phyloP scores from a whole-genome alignment of 1,140 invertebrate genomes.

The Pseudomyrmex gracilis region DNA sequence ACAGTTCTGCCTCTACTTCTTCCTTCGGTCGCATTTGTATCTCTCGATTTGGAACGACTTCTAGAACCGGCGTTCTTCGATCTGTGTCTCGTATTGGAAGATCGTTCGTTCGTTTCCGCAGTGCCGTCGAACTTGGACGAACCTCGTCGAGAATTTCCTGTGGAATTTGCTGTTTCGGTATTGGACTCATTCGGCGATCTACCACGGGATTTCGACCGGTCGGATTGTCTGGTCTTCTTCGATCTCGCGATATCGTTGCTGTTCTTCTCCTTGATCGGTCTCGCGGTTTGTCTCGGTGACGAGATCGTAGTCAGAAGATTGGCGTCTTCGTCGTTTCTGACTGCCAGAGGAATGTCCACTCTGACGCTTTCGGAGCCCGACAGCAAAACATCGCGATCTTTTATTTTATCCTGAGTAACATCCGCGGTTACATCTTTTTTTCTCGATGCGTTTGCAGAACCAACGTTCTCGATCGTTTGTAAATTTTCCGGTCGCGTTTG shows the following conservation, averaged over 20 bases:
- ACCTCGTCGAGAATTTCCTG: conserved; percentile 67
- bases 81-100: conserved; percentile 22
- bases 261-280: conserved; percentile 27
- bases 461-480: not conserved
- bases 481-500: not conserved
- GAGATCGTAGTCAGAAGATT: conserved; percentile 2
- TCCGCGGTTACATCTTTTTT: conserved; percentile 38
- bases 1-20: conserved; percentile 29
- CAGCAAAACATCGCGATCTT: conserved; percentile 50
- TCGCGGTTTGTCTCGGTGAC: not conserved
- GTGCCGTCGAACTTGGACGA: conserved; percentile 53
- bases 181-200: conserved; percentile 17
- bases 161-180: not conserved
- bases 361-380: conserved; percentile 71
- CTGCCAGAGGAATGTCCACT: conserved; percentile 67
- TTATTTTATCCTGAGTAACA: conserved; percentile 27
- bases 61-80: conserved; percentile 44
- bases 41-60: conserved; percentile 48
- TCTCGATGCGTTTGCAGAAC: not conserved
- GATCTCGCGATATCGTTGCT: conserved; percentile 47
- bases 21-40: conserved; percentile 14
- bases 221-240: conserved; percentile 21
- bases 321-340: conserved; percentile 48
- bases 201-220: conserved; percentile 53
- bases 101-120: conserved; percentile 28